A percentile compares a stretch with the other conserved stretches of the same genome.
phyloP scores from a whole-genome alignment of 2,113 vertebrate species.

The Prunella fulvescens region DNA sequence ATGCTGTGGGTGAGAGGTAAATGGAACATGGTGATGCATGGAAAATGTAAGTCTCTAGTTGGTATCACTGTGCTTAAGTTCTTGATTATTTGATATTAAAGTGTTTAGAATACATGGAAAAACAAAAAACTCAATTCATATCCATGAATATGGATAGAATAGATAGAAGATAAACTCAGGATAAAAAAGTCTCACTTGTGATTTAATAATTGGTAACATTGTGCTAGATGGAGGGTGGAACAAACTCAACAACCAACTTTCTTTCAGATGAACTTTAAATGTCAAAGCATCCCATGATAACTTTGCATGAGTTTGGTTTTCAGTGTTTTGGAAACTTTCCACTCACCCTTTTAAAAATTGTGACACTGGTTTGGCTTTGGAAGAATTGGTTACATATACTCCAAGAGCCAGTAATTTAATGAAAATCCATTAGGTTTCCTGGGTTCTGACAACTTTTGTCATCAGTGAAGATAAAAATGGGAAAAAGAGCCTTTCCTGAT shows the following conservation, averaged over 20 bases:
- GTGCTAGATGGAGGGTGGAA: not conserved
- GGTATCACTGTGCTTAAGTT: not conserved
- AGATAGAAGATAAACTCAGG: not conserved
- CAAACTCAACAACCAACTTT: not conserved
- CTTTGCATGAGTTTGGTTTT: not conserved
- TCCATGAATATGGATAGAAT: no score
- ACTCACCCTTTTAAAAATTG: not conserved
- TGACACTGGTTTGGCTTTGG: not conserved
- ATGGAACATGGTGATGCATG: not conserved
- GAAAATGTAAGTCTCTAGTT: not conserved
- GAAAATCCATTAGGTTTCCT: not conserved
- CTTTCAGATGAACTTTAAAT: not conserved
- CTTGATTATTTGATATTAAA: not conserved
- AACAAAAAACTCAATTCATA: not conserved
- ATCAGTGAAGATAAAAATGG: not conserved
- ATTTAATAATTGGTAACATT: not conserved
- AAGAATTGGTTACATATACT: not conserved
- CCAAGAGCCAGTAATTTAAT: not conserved
- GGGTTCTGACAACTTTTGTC: not conserved
- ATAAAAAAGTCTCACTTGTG: not conserved
- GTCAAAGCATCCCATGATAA: not conserved
- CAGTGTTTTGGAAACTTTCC: not conserved
- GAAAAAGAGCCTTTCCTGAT: not conserved
- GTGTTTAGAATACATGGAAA: not conserved
- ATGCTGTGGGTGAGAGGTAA: not conserved